These are phyloP conservation scores for Anguilla obscura DNA, from an alignment of 2,797 vertebrate genomes.

Conservation along the genomic window DNA sequence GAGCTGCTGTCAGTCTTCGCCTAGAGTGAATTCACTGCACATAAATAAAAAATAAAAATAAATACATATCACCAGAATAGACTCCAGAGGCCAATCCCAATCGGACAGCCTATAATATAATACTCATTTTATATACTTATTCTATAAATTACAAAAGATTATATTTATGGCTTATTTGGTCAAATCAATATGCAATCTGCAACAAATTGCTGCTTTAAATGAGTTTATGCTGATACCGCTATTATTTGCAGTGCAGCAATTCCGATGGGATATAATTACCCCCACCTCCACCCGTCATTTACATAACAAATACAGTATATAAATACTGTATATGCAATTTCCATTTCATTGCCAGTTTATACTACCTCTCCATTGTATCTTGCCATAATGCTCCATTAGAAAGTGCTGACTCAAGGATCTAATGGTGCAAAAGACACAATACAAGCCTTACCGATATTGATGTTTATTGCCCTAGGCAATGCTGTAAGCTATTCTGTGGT, in stretches of 20 bases:
- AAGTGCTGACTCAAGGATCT: not conserved
- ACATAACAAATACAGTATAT: not conserved
- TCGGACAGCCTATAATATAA: not conserved
- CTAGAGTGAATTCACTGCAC: too few relatives aligned
- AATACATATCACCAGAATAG: too few relatives aligned
- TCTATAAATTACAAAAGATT: not conserved
- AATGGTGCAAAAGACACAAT: conserved; percentile 5
- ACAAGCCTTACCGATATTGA: not conserved
- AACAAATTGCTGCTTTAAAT: not conserved
- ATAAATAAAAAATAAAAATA: too few relatives aligned
- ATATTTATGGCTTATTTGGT: conserved; percentile 5
- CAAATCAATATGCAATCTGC: not conserved
- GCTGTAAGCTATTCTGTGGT: not conserved
- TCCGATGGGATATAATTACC: not conserved
- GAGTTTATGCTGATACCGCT: not conserved
- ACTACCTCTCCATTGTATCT: conserved; percentile 10
- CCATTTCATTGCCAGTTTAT: conserved; percentile 4
- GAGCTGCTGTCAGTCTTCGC: too few relatives aligned
- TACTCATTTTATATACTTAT: not conserved
- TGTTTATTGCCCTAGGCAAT: not conserved
- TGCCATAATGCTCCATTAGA: not conserved
- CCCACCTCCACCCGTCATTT: not conserved
- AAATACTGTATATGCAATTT: conserved; percentile 3
- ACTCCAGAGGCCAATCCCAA: not conserved
- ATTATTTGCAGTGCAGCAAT: not conserved